Evolutionary conservation across 2,797 vertebrate species (phyloP).

Genomic region (Onychomys torridus): DNA sequence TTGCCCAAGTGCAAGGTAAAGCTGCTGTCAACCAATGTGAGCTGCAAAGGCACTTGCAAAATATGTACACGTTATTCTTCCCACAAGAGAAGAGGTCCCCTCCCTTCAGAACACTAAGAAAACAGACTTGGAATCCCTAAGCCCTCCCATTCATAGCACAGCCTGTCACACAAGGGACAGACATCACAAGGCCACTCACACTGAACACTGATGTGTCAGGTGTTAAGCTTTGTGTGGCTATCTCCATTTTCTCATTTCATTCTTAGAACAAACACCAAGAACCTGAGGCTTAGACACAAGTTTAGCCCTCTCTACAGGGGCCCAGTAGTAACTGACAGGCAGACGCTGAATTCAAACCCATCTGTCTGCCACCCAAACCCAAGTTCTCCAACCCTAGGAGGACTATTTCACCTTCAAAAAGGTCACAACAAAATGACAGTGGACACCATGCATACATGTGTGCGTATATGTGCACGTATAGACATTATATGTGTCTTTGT

Average conservation of each 20-base stretch:
- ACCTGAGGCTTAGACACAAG: not conserved
- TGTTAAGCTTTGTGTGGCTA: not conserved
- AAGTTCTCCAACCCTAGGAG: not conserved
- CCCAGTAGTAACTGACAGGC: not conserved
- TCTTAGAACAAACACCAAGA: not conserved
- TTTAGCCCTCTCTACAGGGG: not conserved
- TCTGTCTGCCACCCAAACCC: not conserved
- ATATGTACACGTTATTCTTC: not conserved
- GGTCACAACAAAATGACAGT: not conserved
- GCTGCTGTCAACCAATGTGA: not conserved
- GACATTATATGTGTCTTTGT: not conserved
- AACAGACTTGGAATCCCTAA: not conserved
- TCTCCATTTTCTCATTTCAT: not conserved
- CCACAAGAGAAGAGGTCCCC: not conserved
- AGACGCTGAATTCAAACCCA: not conserved
- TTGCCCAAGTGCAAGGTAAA: not conserved
- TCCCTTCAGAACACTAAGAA: not conserved
- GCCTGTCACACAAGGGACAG: not conserved
- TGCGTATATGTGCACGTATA: not conserved
- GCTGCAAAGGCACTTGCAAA: not conserved
- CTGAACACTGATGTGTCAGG: not conserved
- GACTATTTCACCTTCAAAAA: not conserved
- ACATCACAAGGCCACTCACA: not conserved
- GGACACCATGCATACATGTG: not conserved
- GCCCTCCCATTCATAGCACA: fast-evolving